Conservation (phyloP, 2,113 vertebrate species). For the Opisthocomus hoazin region DNA sequence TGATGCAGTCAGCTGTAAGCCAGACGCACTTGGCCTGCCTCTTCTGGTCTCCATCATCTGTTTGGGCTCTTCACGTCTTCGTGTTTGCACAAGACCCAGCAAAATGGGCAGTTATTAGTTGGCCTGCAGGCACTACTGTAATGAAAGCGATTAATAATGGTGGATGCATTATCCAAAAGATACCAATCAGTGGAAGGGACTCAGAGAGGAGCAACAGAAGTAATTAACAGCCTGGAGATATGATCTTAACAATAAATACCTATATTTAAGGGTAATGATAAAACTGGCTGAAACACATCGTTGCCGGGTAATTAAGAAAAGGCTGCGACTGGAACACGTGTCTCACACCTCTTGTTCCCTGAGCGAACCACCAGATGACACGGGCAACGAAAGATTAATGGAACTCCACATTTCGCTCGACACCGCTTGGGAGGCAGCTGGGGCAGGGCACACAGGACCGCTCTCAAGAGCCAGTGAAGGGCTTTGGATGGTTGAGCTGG, state of each 20-base stretch:
- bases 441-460: rapidly evolving
- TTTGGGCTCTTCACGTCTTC: neutral
- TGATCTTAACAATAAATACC: neutral
- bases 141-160: neutral
- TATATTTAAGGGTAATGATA: neutral
- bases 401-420: neutral
- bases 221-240: neutral
- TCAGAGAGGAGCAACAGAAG: neutral
- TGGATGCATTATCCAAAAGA: neutral
- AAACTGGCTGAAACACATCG: neutral
- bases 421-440: neutral
- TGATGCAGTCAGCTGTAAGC: neutral
- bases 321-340: neutral
- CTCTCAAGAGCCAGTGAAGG: neutral
- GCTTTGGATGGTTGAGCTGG: neutral
- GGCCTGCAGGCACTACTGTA: neutral
- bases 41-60: neutral
- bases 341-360: neutral
- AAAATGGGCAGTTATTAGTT: neutral
- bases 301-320: neutral
- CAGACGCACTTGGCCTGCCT: neutral
- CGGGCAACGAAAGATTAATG: neutral
- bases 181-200: neutral
- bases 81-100: neutral
- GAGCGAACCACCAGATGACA: neutral